Evolutionary conservation across 2,888 invertebrate genomes (phyloP).

Genomic region (Xestoiulus laeticollis): DNA sequence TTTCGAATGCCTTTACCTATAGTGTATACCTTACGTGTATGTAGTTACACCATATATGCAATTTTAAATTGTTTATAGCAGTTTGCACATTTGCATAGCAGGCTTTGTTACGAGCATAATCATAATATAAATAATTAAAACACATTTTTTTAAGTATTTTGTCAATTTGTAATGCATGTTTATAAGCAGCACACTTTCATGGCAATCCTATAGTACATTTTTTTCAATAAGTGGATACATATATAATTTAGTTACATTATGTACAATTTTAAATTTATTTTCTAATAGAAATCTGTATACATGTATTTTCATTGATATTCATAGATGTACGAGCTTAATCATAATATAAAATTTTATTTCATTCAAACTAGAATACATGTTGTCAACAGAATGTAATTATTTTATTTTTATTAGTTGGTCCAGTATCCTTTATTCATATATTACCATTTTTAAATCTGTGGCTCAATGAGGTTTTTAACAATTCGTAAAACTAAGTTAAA

Average conservation of each 20-base stretch:
- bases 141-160: neutral
- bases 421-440: too few species aligned
- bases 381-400: neutral
- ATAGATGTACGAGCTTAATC: too few species aligned
- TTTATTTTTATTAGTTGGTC: neutral
- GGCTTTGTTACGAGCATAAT: neutral
- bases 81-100: neutral
- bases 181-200: neutral
- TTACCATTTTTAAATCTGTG: too few species aligned
- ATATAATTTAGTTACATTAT: too few species aligned
- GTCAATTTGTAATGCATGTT: neutral
- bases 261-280: too few species aligned
- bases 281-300: too few species aligned
- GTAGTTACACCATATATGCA: neutral
- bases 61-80: neutral
- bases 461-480: too few species aligned
- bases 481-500: too few species aligned
- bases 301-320: too few species aligned
- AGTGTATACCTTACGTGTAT: neutral
- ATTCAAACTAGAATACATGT: neutral
- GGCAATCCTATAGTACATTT: too few species aligned
- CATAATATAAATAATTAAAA: neutral
- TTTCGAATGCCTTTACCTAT: neutral
- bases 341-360: too few species aligned
- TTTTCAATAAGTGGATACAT: too few species aligned